phyloP scores from a whole-genome alignment of 2,113 vertebrate species.

The Diadophis punctatus region DNA sequence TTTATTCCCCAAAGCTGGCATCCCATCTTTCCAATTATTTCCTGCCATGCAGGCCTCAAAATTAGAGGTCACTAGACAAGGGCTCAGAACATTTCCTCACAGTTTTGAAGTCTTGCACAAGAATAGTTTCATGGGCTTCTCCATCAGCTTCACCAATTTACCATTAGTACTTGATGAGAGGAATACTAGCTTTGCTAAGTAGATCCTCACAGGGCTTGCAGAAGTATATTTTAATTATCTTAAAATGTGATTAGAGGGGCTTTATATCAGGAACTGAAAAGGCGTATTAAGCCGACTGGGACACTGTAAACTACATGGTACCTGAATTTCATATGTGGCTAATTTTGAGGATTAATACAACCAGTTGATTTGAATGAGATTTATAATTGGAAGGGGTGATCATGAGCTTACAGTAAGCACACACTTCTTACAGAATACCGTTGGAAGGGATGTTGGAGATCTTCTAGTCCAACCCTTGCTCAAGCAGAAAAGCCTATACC shows the following conservation, averaged over 20 bases:
- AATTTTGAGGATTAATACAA: background rate
- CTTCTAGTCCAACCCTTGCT: background rate
- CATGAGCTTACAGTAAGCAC: background rate
- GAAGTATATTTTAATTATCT: background rate
- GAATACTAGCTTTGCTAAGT: background rate
- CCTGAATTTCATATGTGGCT: background rate
- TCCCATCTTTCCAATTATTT: background rate
- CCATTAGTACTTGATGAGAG: background rate
- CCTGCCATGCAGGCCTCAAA: background rate
- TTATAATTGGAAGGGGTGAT: background rate
- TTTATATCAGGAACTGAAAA: background rate
- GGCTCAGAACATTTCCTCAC: background rate
- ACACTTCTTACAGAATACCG: background rate
- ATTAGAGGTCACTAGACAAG: no score
- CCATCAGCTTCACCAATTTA: background rate
- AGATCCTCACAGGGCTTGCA: background rate
- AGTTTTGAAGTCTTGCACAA: background rate
- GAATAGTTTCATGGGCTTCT: background rate
- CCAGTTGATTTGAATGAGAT: background rate
- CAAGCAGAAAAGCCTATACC: background rate
- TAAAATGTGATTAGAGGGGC: background rate
- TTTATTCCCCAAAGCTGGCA: background rate
- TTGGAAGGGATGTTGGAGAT: background rate
- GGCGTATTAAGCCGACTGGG: background rate
- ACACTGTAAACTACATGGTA: background rate